Percentiles rank a stretch among this genome's conserved stretches.
Evolutionary conservation across 2,888 invertebrate genomes (phyloP).

Genomic region (Dicyrtoma fusca): DNA sequence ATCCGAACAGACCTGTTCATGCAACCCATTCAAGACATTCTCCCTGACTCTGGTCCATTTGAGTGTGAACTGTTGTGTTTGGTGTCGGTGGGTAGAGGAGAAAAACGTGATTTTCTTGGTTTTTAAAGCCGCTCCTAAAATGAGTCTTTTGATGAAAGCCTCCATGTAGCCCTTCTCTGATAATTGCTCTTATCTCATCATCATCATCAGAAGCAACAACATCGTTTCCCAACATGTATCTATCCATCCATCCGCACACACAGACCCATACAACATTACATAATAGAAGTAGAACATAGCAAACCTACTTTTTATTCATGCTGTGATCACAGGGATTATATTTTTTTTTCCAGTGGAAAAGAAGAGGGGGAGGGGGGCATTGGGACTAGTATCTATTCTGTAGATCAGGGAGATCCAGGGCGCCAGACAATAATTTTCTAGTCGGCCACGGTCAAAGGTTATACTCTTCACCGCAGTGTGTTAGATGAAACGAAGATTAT

Average conservation of each 20-base stretch:
- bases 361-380: background rate
- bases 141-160: conserved; percentile 33
- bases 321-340: conserved; percentile 28
- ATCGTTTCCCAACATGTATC: too few relatives aligned
- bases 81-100: conserved; percentile 7
- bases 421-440: conserved; percentile 57
- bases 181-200: conserved; percentile 41
- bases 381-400: background rate
- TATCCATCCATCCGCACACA: too few relatives aligned
- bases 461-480: conserved; percentile 34
- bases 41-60: background rate
- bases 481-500: conserved; percentile 40
- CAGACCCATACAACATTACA: too few relatives aligned
- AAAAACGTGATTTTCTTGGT: conserved; percentile 36
- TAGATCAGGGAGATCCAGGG: conserved; percentile 39
- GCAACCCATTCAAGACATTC: background rate
- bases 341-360: conserved; percentile 4
- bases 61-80: conserved; percentile 24
- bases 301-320: conserved; percentile 26
- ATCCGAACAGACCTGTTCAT: background rate
- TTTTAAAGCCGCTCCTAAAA: conserved; percentile 36
- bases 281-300: too few relatives aligned
- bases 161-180: conserved; percentile 33
- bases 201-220: conserved; percentile 14
- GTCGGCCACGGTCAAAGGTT: conserved; percentile 57